Evolutionary conservation across 2,797 vertebrate genomes (phyloP), one percentile per base, ranked within the genome.

Genomic region (Spea hammondii): DNA sequence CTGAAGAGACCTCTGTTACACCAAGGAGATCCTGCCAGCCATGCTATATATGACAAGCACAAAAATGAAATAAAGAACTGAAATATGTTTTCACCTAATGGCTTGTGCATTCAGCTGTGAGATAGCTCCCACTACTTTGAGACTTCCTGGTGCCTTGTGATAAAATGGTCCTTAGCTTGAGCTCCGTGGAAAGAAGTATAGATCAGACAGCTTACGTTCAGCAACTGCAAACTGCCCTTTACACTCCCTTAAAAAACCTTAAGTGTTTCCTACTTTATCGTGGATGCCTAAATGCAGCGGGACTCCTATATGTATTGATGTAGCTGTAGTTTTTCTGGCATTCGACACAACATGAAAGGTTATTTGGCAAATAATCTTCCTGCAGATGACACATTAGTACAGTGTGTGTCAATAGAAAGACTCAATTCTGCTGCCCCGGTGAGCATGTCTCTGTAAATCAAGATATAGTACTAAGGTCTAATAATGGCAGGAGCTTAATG

Each of bases 81-180:
- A 81, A 81, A 72, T 81, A 72, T 77, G 74, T 77, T 77, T 81
- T 81, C 65, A 73, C 54, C 74, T 81, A 81, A 81, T 81, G 79
- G 55, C 74, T 77, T 81, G 79, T 46, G 79, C 79, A 77, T 77
- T 81, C 69, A 69, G 48, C 74, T 81, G 70, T 77, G 69, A 77
- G 70, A 77, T 72, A 77, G 74, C 69, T 72, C 60, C 57, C 53
- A 77, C 79, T 64, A 54, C 49, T 68, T 14, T 66, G 49, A 72
- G 55, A 69, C 50, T 12, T 72, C 47, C 69, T 77, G 47, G 54
- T 77, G 79, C 32, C 53, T 64, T 77, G 68, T 72, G 69, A 72
- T 72, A 76, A 72, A 81, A 72, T 64, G 62, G 32, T 51, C 74
- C 74, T 66, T 64, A 66, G 79, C 60, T 70, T 76, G 73, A 76